Percentiles rank a stretch among this genome's conserved stretches.
Evolutionary conservation across 2,113 vertebrate genomes (phyloP).

Genomic region (Gorsachius goisagi): DNA sequence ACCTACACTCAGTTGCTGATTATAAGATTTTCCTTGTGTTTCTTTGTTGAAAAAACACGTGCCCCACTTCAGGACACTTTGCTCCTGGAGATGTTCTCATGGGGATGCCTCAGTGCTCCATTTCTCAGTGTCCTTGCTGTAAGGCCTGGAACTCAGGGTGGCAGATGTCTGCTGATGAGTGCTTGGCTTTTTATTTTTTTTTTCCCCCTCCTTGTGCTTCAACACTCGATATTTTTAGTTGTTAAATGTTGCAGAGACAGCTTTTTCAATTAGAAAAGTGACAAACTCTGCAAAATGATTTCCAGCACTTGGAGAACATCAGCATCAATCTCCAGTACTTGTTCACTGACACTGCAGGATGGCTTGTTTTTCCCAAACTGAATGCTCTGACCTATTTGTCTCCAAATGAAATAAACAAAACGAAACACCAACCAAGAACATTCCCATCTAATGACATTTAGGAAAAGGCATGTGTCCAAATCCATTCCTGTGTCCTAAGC

Average conservation of each 20-base stretch:
- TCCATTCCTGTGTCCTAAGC: not conserved
- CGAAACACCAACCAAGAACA: not conserved
- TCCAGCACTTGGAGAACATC: slow-evolving; percentile 9
- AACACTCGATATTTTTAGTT: slow-evolving; percentile 46
- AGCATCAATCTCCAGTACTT: slow-evolving; percentile 6
- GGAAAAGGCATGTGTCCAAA: not conserved
- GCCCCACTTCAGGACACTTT: not conserved
- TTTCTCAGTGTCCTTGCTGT: not conserved
- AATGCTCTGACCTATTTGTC: not conserved
- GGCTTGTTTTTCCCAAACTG: not conserved
- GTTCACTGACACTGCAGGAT: not conserved
- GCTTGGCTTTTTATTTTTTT: not conserved
- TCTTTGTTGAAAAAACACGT: not conserved
- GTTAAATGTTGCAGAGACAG: slow-evolving; percentile 44
- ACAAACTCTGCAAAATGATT: slow-evolving; percentile 49
- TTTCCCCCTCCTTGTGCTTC: not conserved
- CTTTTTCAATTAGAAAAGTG: slow-evolving; percentile 57
- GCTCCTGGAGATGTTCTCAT: not conserved
- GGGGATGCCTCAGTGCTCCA: not conserved
- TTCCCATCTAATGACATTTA: not conserved
- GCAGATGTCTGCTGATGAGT: slow-evolving; percentile 34
- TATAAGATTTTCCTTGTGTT: not conserved
- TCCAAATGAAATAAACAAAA: slow-evolving; percentile 14
- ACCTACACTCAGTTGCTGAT: not conserved
- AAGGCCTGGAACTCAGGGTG: not conserved